phyloP scores from a whole-genome alignment of 2,888 invertebrate species.

The Caenorhabditis sp. region DNA sequence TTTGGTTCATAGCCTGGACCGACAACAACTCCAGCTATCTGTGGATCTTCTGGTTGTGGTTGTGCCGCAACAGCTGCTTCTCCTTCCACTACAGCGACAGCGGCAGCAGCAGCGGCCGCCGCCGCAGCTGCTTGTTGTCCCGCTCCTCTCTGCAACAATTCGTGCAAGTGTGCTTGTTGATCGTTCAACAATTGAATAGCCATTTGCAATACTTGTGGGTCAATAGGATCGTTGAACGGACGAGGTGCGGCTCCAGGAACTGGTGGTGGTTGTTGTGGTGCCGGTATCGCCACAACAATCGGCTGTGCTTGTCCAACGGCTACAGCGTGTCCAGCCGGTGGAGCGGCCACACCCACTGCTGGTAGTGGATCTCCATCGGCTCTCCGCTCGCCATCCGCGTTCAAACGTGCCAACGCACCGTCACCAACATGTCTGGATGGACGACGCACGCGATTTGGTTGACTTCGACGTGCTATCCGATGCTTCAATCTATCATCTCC shows the following conservation, averaged over 20 bases:
- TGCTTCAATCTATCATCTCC: slow-evolving; percentile 56
- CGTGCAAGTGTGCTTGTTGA: slow-evolving; percentile 6
- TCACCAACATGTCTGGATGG: slow-evolving; percentile 18
- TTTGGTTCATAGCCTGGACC: not conserved
- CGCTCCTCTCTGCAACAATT: not conserved
- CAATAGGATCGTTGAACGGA: not conserved
- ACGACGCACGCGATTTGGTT: slow-evolving; percentile 13
- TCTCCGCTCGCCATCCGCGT: slow-evolving; percentile 1
- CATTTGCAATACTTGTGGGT: slow-evolving; percentile 1
- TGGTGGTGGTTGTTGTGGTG: not conserved
- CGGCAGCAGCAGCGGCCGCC: not conserved
- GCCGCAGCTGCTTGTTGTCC: not conserved
- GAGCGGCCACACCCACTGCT: not conserved
- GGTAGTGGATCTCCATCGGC: not conserved
- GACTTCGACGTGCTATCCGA: slow-evolving; percentile 26
- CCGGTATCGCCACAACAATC: not conserved
- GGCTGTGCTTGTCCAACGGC: not conserved
- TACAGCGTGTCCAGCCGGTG: not conserved
- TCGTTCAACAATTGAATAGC: slow-evolving; percentile 4
- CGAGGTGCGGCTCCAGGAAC: not conserved
- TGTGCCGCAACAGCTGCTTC: not conserved
- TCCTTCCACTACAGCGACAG: too few species aligned
- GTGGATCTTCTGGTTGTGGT: not conserved
- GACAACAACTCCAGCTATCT: not conserved
- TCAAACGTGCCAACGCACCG: slow-evolving; percentile 5